phyloP scores from a whole-genome alignment of 1,140 invertebrate genomes.

The Drosophila murphyi region DNA sequence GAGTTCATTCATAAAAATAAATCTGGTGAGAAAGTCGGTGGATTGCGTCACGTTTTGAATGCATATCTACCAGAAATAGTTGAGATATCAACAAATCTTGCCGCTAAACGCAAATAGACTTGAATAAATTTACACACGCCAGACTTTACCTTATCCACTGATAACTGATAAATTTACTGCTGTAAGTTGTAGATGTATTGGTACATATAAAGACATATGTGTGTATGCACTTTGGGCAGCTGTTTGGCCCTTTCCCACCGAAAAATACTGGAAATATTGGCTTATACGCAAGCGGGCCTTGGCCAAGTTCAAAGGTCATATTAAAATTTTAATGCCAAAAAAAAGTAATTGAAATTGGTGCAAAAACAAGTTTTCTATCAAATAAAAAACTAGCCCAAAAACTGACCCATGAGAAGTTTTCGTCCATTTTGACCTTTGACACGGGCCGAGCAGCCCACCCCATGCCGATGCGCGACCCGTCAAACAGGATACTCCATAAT shows the following conservation, averaged over 20 bases:
- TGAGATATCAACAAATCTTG: constrained; percentile 59
- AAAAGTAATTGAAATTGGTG: constrained; percentile 59
- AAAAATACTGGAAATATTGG: constrained; percentile 51
- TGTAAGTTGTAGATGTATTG: constrained; percentile 10
- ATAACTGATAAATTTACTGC: constrained; percentile 51
- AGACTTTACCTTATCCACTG: constrained; percentile 47
- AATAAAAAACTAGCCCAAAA: constrained; percentile 36
- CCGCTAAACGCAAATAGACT: constrained; percentile 72
- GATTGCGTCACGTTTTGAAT: constrained; percentile 34
- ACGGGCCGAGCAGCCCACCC: constrained; percentile 66
- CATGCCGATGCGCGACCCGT: constrained; percentile 40
- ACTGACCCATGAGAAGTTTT: constrained; percentile 81
- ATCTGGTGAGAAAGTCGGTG: constrained; percentile 44
- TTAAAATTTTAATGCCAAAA: constrained; percentile 52
- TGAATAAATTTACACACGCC: constrained; percentile 54
- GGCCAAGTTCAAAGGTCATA: constrained; percentile 79
- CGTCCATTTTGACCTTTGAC: constrained; percentile 78
- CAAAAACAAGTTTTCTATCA: constrained; percentile 61
- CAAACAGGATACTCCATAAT: constrained; percentile 46
- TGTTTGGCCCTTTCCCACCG: constrained; percentile 56
- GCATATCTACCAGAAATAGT: constrained; percentile 51
- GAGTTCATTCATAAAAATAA: constrained; percentile 79
- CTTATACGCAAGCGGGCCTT: constrained; percentile 53
- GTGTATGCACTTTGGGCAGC: constrained; percentile 31
- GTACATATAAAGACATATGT: no score